Conservation (phyloP, 2,888 invertebrate species). For the Notocelia uddmanniana region DNA sequence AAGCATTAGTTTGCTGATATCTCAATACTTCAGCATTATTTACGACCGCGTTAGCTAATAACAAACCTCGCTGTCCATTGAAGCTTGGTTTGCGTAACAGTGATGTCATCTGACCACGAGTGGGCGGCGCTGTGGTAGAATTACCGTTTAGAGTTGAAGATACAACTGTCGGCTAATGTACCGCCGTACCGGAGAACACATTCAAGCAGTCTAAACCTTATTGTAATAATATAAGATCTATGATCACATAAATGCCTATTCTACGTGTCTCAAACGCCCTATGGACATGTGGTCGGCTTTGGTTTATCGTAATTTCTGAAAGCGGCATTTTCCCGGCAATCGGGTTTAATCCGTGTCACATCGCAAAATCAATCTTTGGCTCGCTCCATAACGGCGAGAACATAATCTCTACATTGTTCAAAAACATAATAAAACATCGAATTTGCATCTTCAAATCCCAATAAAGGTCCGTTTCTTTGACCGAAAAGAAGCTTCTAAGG, state of each 20-base stretch:
- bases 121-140: constrained; percentile 16
- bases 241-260: neutral
- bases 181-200: neutral
- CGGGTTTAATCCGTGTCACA: neutral
- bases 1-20: constrained; percentile 13
- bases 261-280: neutral
- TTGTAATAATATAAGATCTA: neutral
- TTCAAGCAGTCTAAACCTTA: neutral
- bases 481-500: neutral
- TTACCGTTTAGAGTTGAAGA: constrained; percentile 18
- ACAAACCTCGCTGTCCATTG: neutral
- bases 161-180: constrained; percentile 2
- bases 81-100: constrained; percentile 18
- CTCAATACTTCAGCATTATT: constrained; percentile 25
- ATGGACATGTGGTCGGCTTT: neutral
- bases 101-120: constrained; percentile 31
- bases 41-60: constrained; percentile 17
- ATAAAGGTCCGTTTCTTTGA: neutral
- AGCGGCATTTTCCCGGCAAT: neutral
- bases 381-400: neutral
- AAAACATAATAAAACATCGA: neutral
- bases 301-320: neutral
- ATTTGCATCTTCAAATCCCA: neutral
- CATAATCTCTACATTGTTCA: neutral
- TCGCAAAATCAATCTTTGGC: neutral